Evolutionary conservation across 1,140 invertebrate genomes (phyloP).

Genomic region (Andrena cerasifolii): DNA sequence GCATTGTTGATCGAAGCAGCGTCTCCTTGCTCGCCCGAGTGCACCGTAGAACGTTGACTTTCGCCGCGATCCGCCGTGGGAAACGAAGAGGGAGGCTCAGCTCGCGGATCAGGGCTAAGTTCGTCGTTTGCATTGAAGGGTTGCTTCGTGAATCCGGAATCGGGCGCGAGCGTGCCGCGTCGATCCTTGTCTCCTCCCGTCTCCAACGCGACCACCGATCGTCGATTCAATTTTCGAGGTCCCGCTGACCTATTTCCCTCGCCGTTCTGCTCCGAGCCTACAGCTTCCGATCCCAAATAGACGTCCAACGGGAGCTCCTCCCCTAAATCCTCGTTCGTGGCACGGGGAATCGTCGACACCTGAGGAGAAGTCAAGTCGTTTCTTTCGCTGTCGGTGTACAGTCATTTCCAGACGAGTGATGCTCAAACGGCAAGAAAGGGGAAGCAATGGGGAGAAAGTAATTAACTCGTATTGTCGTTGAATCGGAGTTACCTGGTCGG

Average conservation of each 20-base stretch:
- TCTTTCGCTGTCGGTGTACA: not conserved
- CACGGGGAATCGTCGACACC: not conserved
- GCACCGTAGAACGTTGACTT: not conserved
- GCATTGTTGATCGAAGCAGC: too few relatives aligned
- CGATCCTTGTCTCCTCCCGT: too few relatives aligned
- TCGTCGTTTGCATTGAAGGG: constrained; percentile 15
- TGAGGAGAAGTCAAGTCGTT: constrained; percentile 3
- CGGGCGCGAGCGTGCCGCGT: not conserved
- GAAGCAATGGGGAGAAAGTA: not conserved
- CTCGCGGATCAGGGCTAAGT: constrained; percentile 9
- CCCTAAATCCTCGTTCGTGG: not conserved
- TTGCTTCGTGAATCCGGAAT: constrained; percentile 8
- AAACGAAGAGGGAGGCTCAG: not conserved
- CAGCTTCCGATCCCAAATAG: too few relatives aligned
- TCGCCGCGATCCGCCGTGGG: not conserved
- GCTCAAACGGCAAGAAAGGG: too few relatives aligned
- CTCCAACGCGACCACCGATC: not conserved
- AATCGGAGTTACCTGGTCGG: constrained; percentile 8
- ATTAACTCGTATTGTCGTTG: constrained; percentile 16
- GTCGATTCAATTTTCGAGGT: constrained; percentile 11
- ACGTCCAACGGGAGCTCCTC: not conserved
- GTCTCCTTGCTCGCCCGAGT: not conserved
- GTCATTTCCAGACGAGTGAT: too few relatives aligned
- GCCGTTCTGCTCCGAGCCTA: not conserved
- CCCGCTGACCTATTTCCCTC: not conserved